Evolutionary conservation across 2,888 invertebrate species (phyloP).

Genomic region (Eilema sororculum): DNA sequence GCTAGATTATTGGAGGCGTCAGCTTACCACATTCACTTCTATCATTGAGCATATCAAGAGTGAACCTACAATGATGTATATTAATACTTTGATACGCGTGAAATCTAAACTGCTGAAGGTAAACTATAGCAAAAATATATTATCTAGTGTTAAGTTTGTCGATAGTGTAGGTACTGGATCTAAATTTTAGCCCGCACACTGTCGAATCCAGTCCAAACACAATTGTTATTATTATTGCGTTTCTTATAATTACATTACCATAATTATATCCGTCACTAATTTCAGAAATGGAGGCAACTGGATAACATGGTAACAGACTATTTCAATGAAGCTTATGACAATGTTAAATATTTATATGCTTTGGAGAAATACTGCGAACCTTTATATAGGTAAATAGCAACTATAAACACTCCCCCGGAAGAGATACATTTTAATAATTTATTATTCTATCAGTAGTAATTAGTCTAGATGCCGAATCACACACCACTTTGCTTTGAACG

Average conservation of each 20-base stretch:
- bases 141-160: background rate
- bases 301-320: constrained; percentile 92
- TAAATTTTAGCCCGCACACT: background rate
- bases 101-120: constrained; percentile 91
- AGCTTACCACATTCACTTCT: constrained; percentile 92
- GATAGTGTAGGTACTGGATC: background rate
- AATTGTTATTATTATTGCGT: background rate
- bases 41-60: constrained; percentile 93
- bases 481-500: too few species aligned
- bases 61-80: constrained; percentile 89
- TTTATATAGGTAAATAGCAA: constrained; percentile 88
- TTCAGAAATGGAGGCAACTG: constrained; percentile 92
- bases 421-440: too few species aligned
- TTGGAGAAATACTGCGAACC: constrained; percentile 95
- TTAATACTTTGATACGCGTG: constrained; percentile 89
- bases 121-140: constrained; percentile 19
- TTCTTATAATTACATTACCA: background rate
- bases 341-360: constrained; percentile 94
- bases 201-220: background rate
- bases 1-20: constrained; percentile 93
- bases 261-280: constrained; percentile 18
- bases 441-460: too few species aligned
- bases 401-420: background rate
- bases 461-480: too few species aligned
- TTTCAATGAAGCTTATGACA: constrained; percentile 94